Evolutionary conservation across 30 jellyfish, hydroid and myxozoan genomes (phyloP), one percentile per base, ranked within the genome.

Genomic region (Cassiopea xamachana): DNA sequence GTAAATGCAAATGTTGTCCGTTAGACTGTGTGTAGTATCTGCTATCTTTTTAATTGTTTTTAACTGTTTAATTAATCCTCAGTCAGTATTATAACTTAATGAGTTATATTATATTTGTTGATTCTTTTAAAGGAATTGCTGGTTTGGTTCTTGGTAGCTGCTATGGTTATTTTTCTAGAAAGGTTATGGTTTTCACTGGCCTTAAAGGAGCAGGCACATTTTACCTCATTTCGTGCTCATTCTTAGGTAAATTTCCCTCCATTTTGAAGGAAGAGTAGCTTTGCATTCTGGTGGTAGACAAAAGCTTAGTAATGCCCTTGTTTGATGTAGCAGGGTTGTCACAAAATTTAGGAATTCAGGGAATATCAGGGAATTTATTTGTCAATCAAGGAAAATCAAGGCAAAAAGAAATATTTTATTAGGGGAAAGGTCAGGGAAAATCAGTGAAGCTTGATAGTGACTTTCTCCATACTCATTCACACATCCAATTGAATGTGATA

Each of bases 161-260:
- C 4, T 88, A 78, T 79, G 90, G 91, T 44, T 88, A 18, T 50
- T 19, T 43, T 39, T 49, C 55, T 15, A 88, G 71, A 79, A 58
- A 70, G 17, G 48, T 27, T 10, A 48, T 88, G 72, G 27, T 78
- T 15, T 62, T 46, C 8, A 18, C 84, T 4, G 91, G 68, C 8
- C 46, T 88, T 4, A 71, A n/a, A 51, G 95, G 95, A 47, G 89
- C 86, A 12, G 87, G 81, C n/a, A 88, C 50, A 46, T 88, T 88
- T 82, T 88, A 76, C 77, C 70, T 80, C 60, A 75, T 88, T 7
- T 60, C 95, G 14, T 77, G 95, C 67, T 64, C 86, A 43, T 88
- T 55, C 46, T 39, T 79, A 39, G 95, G 95, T 88, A 78, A 1
- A 1, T 59, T 16, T 14, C 62, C 45, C 7, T 71, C 39, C 39